phyloP scores from a whole-genome alignment of 2,113 vertebrate genomes.

The Hypocryptadius cinnamomeus region DNA sequence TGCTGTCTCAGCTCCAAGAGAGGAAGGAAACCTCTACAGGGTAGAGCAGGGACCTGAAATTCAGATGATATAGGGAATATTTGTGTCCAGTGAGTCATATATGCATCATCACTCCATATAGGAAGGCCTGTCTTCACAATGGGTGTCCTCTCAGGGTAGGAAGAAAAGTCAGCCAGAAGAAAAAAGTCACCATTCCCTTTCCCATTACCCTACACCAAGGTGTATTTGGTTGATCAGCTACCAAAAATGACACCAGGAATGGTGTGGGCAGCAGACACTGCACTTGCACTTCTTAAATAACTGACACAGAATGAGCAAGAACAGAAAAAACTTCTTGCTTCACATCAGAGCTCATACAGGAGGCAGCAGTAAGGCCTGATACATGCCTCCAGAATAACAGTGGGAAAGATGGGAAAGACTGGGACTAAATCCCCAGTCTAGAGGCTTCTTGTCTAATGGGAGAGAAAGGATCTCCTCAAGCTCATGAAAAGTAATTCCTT shows the following conservation, averaged over 20 bases:
- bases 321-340: background rate
- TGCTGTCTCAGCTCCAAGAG: background rate
- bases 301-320: background rate
- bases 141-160: background rate
- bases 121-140: background rate
- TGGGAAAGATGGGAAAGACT: background rate
- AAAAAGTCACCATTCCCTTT: background rate
- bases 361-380: accelerated
- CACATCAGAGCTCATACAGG: background rate
- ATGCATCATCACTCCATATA: background rate
- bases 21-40: background rate
- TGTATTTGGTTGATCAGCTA: background rate
- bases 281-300: background rate
- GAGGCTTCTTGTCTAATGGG: background rate
- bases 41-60: background rate
- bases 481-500: background rate
- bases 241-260: background rate
- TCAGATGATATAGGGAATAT: background rate
- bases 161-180: background rate
- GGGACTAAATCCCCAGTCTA: background rate
- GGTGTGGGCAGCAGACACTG: background rate
- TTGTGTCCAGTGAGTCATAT: background rate
- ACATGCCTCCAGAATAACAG: background rate
- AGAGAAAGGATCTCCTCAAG: background rate
- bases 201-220: background rate